Evolutionary conservation across 2,113 vertebrate genomes (phyloP).

Genomic region (Callochromis pleurospilus): DNA sequence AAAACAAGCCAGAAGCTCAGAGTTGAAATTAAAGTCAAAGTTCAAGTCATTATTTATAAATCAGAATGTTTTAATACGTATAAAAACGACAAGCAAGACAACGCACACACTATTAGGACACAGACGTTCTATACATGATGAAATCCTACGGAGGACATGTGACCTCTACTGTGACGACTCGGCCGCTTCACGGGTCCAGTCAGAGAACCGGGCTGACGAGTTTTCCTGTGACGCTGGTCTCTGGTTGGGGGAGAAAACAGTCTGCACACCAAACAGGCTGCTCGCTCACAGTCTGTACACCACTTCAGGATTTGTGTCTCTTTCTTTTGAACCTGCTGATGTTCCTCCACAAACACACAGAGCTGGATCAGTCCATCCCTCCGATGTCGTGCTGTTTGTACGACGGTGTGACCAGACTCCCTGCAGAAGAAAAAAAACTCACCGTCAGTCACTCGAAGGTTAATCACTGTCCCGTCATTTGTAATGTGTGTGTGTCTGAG

Average conservation of each 20-base stretch:
- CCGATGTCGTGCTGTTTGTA: constrained; percentile 75
- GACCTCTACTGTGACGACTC: neutral
- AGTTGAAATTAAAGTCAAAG: neutral
- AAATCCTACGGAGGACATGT: constrained; percentile 6
- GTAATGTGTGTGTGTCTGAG: neutral
- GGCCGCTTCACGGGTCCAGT: neutral
- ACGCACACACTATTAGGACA: neutral
- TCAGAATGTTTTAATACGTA: constrained; percentile 59
- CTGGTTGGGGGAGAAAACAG: neutral
- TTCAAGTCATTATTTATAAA: neutral
- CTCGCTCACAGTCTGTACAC: constrained; percentile 1
- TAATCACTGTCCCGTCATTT: neutral
- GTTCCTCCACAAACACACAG: neutral
- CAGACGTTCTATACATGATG: neutral
- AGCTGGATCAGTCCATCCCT: constrained; percentile 65
- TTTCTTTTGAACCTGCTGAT: neutral
- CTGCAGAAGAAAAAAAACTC: constrained; percentile 22
- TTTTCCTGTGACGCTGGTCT: neutral
- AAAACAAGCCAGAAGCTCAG: neutral
- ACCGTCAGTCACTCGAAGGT: neutral
- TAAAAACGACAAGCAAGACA: constrained; percentile 39
- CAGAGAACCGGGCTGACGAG: neutral
- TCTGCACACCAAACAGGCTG: neutral
- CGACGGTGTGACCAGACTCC: constrained; percentile 58
- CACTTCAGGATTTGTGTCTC: neutral